Base-by-base conservation (phyloP, 2,113 vertebrate species). In the Petrocephalus microphthalmus region DNA sequence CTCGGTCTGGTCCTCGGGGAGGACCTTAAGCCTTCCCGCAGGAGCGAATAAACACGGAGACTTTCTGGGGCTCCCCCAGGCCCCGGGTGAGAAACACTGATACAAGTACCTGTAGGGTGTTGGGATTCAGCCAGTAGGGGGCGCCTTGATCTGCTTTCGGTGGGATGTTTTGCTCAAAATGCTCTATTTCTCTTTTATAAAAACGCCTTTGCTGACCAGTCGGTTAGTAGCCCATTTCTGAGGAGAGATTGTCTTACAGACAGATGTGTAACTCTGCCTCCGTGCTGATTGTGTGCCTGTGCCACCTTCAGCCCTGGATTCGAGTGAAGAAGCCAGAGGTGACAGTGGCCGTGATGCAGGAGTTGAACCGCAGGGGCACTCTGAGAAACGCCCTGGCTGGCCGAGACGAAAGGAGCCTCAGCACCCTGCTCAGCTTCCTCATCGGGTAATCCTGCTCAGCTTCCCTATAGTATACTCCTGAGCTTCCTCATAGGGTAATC, bases 341-440 rank as follows among this genome's bases (percentile, higher is more conserved):
- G 88, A 95, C 96, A 0, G 97, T 99, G 82, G 97, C 97, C 51
- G 97, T 99, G 60, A 97, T 99, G 89, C 96, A 97, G 90, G 98
- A 99, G 33, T 93, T 99, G 15, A 96, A 96, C 90, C 96, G 97
- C 90, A 96, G 98, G 95, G 98, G 98, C 91, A 98, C 97, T 0
- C 92, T 99, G 90, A 96, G 95, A 89, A 99, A 98, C 53, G 98
- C 98, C 0, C 95, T 99, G n/a, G 98, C 98, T 20, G 98, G 98
- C 60, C 94, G 98, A 90, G 96, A 99, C 0, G 98, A 99, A 91
- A 94, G 96, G 89, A 95, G 96, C 60, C 94, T 99, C 45, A 94
- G 92, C 67, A 91, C 88, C 52, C 91, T 99, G 17, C 97, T 99
- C 91, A 94, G 93, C 88, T 99, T 99, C 91, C 93, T 99, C 86